Evolutionary conservation across 2,888 invertebrate species (phyloP).

Genomic region (Patella depressa): DNA sequence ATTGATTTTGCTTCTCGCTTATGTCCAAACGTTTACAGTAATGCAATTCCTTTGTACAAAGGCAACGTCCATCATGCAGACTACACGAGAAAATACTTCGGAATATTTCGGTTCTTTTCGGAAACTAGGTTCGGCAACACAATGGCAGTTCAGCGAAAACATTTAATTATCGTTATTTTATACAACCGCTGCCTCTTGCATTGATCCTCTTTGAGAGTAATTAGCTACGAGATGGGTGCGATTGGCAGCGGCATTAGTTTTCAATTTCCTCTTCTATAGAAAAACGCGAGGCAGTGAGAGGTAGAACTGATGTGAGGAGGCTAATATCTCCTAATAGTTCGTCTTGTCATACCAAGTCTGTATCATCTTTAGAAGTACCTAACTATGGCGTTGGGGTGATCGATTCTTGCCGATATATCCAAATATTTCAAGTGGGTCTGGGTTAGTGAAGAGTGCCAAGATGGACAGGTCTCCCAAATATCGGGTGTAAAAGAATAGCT

Average conservation of each 20-base stretch:
- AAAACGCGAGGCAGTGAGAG: neutral
- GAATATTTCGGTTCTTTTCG: neutral
- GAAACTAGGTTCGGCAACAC: too few relatives aligned
- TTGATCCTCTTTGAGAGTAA: conserved; percentile 28
- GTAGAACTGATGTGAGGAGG: neutral
- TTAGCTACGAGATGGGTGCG: conserved; percentile 21
- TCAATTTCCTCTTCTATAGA: conserved; percentile 26
- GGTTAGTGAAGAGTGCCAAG: neutral
- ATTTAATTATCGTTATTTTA: conserved; percentile 26
- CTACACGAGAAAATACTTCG: conserved; percentile 8
- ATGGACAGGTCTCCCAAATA: conserved; percentile 8
- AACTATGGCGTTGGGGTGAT: neutral
- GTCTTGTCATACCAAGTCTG: neutral
- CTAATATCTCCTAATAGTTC: neutral
- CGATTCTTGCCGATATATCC: neutral
- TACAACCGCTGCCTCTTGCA: conserved; percentile 15
- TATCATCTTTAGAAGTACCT: neutral
- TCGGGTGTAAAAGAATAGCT: neutral
- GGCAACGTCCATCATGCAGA: conserved; percentile 23
- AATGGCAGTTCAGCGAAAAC: neutral
- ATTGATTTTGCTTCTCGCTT: conserved; percentile 25
- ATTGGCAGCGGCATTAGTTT: conserved; percentile 27
- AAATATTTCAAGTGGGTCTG: conserved; percentile 5
- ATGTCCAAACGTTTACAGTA: conserved; percentile 30
- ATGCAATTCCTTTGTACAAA: conserved; percentile 28